Evolutionary conservation across 2,113 vertebrate species (phyloP), one percentile per base, ranked within the genome.

Genomic region (Rhinichthys klamathensis): DNA sequence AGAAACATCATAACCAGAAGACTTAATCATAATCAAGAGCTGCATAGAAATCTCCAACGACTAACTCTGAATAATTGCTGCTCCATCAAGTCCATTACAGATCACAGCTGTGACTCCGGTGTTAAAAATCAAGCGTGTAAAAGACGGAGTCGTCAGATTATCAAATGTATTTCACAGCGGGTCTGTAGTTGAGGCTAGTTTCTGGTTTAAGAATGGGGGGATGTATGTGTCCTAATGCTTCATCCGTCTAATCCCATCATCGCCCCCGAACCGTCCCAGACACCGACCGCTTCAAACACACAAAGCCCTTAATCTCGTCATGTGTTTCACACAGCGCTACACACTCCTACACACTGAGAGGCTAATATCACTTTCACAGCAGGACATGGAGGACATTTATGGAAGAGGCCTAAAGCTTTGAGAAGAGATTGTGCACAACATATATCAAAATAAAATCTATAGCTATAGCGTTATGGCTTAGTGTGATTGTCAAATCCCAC

Each of bases 291-390:
- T 61, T 88, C 83, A 88, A 77, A 90, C 87, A 86, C 88, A 92
- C 73, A 87, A 80, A 88, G 72, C 88, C n/a, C 85, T 91, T 92
- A 84, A 91, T 92, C 89, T 87, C 82, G 86, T 92, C 90, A 90
- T 77, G 70, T 58, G 61, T 72, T 32, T 82, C 60, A 54, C 35
- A 81, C 61, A 78, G 41, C 41, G 4, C 38, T 46, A 46, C 38
- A 74, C 15, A 74, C 70, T 23, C 67, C 67, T 12, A 7, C 65
- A 83, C 46, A 54, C 13, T 8, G 35, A 61, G 80, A 5, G 82
- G 51, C 41, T 65, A 83, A 67, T 13, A 56, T 51, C 16, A 49
- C 12, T 3, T 32, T 25, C 41, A 46, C 70, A 74, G 70, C 70
- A 25, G 70, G 41, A 46, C 7, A 73, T 5, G 2, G 38, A 44